Percentiles rank a stretch among this genome's conserved stretches.
phyloP scores from a whole-genome alignment of 2,113 vertebrate species.

The crab-eating macaque (Macaca fascicularis) region T2T-MFA8v1.1 NC_088378.1:66418501-66419000 shows the following conservation, averaged over 20 bases:
- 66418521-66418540: conserved; percentile 89
- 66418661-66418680: too few relatives aligned
- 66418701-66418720: accelerated
- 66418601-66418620: neutral
- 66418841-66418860: too few relatives aligned
- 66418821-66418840: too few relatives aligned
- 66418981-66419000: too few relatives aligned
- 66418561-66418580: conserved; percentile 87
- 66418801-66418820: too few relatives aligned
- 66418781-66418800: too few relatives aligned
- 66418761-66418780: neutral
- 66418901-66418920: too few relatives aligned
- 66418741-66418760: accelerated
- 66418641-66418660: accelerated
- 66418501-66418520: conserved; percentile 88
- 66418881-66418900: too few relatives aligned
- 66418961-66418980: too few relatives aligned
- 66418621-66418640: neutral
- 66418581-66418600: conserved; percentile 83
- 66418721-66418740: accelerated
- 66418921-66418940: too few relatives aligned
- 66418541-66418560: conserved; percentile 88
- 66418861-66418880: too few relatives aligned
- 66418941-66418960: too few relatives aligned
- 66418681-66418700: neutral